Evolutionary conservation across 2,888 invertebrate species (phyloP).

Genomic region (Alitta virens): DNA sequence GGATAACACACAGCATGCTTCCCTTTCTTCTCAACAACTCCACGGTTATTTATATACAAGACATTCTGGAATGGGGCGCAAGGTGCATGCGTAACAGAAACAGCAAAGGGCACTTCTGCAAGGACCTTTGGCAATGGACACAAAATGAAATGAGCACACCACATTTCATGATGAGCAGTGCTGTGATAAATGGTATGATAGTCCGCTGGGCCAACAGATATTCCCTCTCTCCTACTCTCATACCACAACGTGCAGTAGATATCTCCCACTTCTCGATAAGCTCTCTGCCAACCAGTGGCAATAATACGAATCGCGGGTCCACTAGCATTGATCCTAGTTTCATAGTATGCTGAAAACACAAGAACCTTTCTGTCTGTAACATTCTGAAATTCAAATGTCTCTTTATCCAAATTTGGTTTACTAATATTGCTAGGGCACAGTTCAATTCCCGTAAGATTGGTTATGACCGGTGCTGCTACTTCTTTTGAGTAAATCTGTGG

Average conservation of each 20-base stretch:
- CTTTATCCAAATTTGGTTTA: constrained; percentile 5
- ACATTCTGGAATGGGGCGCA: constrained; percentile 11
- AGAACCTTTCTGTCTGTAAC: constrained; percentile 16
- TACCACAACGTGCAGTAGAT: constrained; percentile 27
- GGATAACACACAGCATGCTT: constrained; percentile 20
- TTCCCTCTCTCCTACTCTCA: not conserved
- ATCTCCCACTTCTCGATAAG: constrained; percentile 18
- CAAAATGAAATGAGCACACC: constrained; percentile 25
- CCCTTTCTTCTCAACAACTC: not conserved
- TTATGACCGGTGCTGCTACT: too few relatives aligned
- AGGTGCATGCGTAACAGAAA: constrained; percentile 11
- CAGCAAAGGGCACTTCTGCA: constrained; percentile 16
- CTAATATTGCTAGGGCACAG: too few relatives aligned
- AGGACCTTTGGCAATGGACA: constrained; percentile 13
- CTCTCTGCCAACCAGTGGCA: constrained; percentile 23
- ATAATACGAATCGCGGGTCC: constrained; percentile 26
- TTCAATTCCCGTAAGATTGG: too few relatives aligned
- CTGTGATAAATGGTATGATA: constrained; percentile 26
- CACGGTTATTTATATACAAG: constrained; percentile 22
- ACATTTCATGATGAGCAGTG: constrained; percentile 19
- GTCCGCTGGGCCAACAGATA: constrained; percentile 16
- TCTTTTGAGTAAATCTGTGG: too few relatives aligned
- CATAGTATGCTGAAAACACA: constrained; percentile 28
- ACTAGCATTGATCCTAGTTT: constrained; percentile 10
- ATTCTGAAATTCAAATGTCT: constrained; percentile 23